phyloP scores from a whole-genome alignment of 2,888 invertebrate species.

The Perithous albicinctus region DNA sequence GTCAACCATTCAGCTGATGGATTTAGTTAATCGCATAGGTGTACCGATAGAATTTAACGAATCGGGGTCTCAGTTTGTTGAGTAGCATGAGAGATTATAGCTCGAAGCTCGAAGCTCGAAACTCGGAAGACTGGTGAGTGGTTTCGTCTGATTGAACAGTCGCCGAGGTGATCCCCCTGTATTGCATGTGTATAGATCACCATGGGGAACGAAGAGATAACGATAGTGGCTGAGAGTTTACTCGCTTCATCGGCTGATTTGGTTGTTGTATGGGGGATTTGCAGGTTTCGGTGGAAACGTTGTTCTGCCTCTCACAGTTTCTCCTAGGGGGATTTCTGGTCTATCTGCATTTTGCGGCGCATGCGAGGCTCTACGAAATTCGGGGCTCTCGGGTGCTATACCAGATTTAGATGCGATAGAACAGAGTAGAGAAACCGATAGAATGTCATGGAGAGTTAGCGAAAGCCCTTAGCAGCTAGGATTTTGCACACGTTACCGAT shows the following conservation, averaged over 20 bases:
- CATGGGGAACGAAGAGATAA: slow-evolving; percentile 44
- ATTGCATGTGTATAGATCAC: background rate
- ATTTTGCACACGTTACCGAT: slow-evolving; percentile 29
- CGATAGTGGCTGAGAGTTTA: slow-evolving; percentile 45
- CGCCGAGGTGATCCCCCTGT: slow-evolving; percentile 1
- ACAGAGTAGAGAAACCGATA: slow-evolving; percentile 43
- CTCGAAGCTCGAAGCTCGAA: background rate
- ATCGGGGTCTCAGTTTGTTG: background rate
- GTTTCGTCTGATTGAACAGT: slow-evolving; percentile 43
- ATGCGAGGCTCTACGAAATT: slow-evolving; percentile 56
- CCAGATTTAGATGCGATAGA: slow-evolving; percentile 52
- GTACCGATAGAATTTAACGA: background rate
- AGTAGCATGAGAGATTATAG: background rate
- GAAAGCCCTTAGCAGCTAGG: slow-evolving; percentile 26
- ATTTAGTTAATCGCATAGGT: background rate
- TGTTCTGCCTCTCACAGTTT: slow-evolving; percentile 6
- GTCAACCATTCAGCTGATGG: background rate
- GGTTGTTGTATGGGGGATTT: slow-evolving; percentile 51
- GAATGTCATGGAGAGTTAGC: slow-evolving; percentile 46
- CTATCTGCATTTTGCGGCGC: slow-evolving; percentile 62
- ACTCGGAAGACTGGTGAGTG: background rate
- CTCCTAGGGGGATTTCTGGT: slow-evolving; percentile 40
- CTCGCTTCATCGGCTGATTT: slow-evolving; percentile 38
- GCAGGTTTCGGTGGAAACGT: slow-evolving; percentile 54
- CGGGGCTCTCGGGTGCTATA: slow-evolving; percentile 43